Evolutionary conservation across 64 coral and sea anemone genomes (phyloP), one percentile per base, ranked within the genome.

Genomic region (Montipora capricornis): DNA sequence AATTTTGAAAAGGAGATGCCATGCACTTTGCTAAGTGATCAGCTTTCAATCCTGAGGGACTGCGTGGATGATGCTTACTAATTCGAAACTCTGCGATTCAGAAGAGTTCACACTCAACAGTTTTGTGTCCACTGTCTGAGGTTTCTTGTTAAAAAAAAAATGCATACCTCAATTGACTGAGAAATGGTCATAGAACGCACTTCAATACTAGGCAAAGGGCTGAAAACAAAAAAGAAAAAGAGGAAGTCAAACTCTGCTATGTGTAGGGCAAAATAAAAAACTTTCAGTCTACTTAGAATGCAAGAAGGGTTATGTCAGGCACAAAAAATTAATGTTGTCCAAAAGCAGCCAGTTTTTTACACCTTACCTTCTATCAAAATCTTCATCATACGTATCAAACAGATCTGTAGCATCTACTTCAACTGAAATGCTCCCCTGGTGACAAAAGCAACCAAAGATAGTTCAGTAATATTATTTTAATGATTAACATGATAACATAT

Each of bases 121-220:
- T 37, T 37, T 37, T 37, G 29, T 37, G 29, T 37, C 29, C 29
- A 37, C 29, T 37, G 29, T 37, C 29, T 37, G 29, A 37, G 29
- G 29, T 37, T 37, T 37, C 29, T 37, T 37, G 29, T 37, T 37
- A 37, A 57, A 57, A 11, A n/a, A 5, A 57, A 75, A 88, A 13
- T 76, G 68, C 80, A 47, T 83, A 98, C 98, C 95, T 99, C 98
- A 76, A 99, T 99, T 44, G 98, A 99, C 92, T 99, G 98, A 13
- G 88, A 90, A 44, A 99, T 99, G 20, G 92, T 74, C 95, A 99
- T 99, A 45, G 82, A 96, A 29, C 62, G 96, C 9, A 99, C 89
- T 90, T 99, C 98, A 83, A 96, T 94, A 74, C 96, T 94, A 80
- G 98, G 98, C 45, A 99, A 89, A 73, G 76, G 68, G 22, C 98